Evolutionary conservation across 2,888 invertebrate species (phyloP).

Genomic region (Elmis aenea): DNA sequence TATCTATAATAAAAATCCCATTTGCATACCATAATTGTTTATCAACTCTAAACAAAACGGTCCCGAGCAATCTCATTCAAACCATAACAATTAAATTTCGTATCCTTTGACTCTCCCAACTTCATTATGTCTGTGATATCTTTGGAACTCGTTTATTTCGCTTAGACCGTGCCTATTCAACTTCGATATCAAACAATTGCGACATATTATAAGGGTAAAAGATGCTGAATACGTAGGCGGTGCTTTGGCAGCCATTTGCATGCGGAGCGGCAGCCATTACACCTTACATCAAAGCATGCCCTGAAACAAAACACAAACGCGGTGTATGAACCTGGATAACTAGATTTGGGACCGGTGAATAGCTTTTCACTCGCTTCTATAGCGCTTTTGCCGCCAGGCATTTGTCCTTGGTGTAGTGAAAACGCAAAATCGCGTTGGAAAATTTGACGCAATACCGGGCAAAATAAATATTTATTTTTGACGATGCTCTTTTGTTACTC

Average conservation of each 20-base stretch:
- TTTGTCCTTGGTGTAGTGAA: too few relatives aligned
- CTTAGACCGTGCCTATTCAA: conserved; percentile 14
- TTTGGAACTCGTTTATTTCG: conserved; percentile 20
- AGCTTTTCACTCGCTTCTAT: conserved; percentile 19
- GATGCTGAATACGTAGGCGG: conserved; percentile 27
- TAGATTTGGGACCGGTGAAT: conserved; percentile 38
- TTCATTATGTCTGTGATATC: conserved; percentile 26
- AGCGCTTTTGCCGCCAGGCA: conserved; percentile 6
- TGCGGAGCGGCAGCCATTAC: conserved; percentile 43
- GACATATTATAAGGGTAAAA: conserved; percentile 20
- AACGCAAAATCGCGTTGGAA: too few relatives aligned
- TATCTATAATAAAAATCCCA: conserved; percentile 15
- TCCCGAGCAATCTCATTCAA: conserved; percentile 25
- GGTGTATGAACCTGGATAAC: conserved; percentile 36
- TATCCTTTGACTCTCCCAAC: conserved; percentile 26
- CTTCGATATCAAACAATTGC: conserved; percentile 2
- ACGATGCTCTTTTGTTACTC: too few relatives aligned
- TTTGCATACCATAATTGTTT: conserved; percentile 21
- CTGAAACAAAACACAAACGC: conserved; percentile 32
- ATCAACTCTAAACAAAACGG: conserved; percentile 20
- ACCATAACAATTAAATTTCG: conserved; percentile 27
- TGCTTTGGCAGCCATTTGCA: conserved; percentile 42
- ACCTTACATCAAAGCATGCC: conserved; percentile 41
- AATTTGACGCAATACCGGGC: too few relatives aligned
- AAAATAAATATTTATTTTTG: too few relatives aligned